Evolutionary conservation across 2,797 vertebrate species (phyloP).

Genomic region (Trachops cirrhosus): DNA sequence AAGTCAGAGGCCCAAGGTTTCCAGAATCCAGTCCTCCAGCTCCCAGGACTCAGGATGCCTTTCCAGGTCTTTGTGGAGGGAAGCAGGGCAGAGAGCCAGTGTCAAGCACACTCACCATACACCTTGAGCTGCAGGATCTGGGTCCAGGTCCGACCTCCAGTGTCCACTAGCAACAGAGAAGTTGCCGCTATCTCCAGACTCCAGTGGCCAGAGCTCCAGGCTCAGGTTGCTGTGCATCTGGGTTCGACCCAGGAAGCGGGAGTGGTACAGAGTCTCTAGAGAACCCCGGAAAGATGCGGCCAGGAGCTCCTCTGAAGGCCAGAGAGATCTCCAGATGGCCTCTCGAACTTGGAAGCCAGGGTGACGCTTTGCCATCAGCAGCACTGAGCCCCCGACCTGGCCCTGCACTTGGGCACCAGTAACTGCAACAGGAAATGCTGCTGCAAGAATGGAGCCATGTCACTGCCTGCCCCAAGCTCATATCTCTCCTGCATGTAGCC

Average conservation of each 20-base stretch:
- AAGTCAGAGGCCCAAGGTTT: background rate
- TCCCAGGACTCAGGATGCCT: background rate
- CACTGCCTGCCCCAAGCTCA: accelerated
- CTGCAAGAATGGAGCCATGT: constrained; percentile 6
- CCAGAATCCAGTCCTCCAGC: background rate
- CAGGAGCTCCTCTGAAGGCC: constrained; percentile 73
- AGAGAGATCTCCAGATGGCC: constrained; percentile 75
- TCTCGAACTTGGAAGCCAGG: constrained; percentile 70
- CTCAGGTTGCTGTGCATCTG: constrained; percentile 75
- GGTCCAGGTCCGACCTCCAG: constrained; percentile 21
- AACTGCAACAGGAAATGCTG: background rate
- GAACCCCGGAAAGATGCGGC: constrained; percentile 71
- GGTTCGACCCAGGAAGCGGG: constrained; percentile 75
- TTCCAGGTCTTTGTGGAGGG: background rate
- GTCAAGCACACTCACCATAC: constrained; percentile 64
- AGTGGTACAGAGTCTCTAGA: constrained; percentile 69
- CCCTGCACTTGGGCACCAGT: constrained; percentile 55
- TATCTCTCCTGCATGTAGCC: background rate
- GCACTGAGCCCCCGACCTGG: constrained; percentile 14
- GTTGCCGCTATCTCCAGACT: constrained; percentile 66
- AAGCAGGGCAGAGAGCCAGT: background rate
- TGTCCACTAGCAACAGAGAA: constrained; percentile 77
- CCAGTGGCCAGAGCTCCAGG: constrained; percentile 66
- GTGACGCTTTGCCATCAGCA: constrained; percentile 45
- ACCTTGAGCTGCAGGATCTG: constrained; percentile 70